These are phyloP conservation scores for Andrena fulva DNA, from an alignment of 2,888 invertebrate genomes.

Conservation along the genomic window DNA sequence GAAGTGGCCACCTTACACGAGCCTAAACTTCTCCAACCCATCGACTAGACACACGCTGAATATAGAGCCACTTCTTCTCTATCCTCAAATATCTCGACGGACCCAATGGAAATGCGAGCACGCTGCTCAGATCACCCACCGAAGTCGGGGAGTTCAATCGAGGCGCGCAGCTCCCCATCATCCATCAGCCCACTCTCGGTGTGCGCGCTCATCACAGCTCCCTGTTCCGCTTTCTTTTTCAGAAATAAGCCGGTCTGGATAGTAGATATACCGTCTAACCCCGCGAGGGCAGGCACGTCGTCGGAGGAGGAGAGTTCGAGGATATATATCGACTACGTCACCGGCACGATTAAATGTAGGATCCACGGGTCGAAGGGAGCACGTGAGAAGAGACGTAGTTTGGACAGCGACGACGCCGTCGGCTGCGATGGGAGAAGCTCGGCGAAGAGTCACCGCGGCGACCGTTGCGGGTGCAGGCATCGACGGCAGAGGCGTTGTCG, in stretches of 20 bases:
- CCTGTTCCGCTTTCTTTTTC: slow-evolving; percentile 29
- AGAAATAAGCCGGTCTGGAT: slow-evolving; percentile 70
- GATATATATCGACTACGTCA: slow-evolving; percentile 49
- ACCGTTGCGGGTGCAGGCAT: slow-evolving; percentile 62
- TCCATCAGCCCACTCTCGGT: neutral
- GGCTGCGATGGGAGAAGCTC: slow-evolving; percentile 55
- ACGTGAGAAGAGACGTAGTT: slow-evolving; percentile 55
- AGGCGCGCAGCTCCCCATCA: neutral
- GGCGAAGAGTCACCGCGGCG: slow-evolving; percentile 53
- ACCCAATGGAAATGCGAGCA: too few species aligned
- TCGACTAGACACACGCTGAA: too few species aligned
- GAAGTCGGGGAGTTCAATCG: neutral
- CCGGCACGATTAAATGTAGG: slow-evolving; percentile 67
- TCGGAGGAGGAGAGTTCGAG: slow-evolving; percentile 62
- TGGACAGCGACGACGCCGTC: slow-evolving; percentile 42
- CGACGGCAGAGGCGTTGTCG: slow-evolving; percentile 69
- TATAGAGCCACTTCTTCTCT: too few species aligned
- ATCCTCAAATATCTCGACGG: too few species aligned
- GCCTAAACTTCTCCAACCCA: too few species aligned
- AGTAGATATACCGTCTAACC: slow-evolving; percentile 67
- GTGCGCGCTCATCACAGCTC: neutral
- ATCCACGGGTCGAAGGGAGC: slow-evolving; percentile 54
- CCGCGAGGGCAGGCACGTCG: slow-evolving; percentile 43
- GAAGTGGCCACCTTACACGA: too few species aligned
- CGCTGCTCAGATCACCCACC: too few species aligned